phyloP scores from a whole-genome alignment of 2,797 vertebrate genomes.

The Vultur gryphus region DNA sequence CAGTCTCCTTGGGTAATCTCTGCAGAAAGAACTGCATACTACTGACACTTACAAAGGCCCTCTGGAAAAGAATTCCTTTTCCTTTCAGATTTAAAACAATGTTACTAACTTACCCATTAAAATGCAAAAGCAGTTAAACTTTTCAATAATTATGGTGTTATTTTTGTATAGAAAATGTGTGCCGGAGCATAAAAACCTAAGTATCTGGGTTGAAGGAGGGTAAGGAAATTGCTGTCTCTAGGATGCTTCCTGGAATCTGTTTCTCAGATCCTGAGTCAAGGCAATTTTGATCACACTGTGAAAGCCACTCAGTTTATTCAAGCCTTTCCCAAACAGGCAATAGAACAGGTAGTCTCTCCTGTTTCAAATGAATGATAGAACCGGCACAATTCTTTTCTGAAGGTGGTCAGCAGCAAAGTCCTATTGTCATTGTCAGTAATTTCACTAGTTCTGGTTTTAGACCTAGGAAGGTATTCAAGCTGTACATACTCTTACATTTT shows the following conservation, averaged over 20 bases:
- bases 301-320: neutral
- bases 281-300: neutral
- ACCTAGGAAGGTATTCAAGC: neutral
- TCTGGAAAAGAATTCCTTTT: neutral
- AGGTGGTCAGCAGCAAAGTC: neutral
- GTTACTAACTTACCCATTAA: neutral
- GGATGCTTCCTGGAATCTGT: neutral
- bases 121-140: neutral
- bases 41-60: neutral
- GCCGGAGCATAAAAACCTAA: neutral
- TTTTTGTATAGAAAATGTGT: neutral
- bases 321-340: neutral
- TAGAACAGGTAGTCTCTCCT: neutral
- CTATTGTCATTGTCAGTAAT: neutral
- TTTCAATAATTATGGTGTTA: neutral
- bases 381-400: neutral
- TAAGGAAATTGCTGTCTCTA: neutral
- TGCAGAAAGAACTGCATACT: neutral
- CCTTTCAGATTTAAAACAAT: neutral
- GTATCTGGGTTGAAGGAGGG: neutral
- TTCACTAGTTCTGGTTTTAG: neutral
- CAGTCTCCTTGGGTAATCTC: neutral
- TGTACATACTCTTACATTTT: neutral
- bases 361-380: neutral
- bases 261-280: neutral